Evolutionary conservation across 2,888 invertebrate genomes (phyloP).

Genomic region (Orthosia gothica): DNA sequence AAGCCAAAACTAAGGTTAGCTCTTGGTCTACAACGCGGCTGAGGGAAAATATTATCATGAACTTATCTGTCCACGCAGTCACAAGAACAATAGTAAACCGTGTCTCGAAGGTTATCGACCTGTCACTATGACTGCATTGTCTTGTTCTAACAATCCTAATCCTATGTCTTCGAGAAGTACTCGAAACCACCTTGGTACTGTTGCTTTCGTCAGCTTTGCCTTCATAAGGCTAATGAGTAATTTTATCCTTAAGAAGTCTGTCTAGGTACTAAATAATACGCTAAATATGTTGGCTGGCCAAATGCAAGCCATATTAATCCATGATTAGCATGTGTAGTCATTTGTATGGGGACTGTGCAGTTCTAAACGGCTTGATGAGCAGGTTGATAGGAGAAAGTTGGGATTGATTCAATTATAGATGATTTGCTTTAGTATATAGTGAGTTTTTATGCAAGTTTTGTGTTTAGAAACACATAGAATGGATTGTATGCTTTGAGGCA

Average conservation of each 20-base stretch:
- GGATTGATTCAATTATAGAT: constrained; percentile 24
- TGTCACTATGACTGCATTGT: constrained; percentile 55
- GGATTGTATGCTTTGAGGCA: no score
- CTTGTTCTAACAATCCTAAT: constrained; percentile 39
- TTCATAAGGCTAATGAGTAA: constrained; percentile 52
- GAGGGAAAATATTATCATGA: constrained; percentile 30
- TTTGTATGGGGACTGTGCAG: constrained; percentile 34
- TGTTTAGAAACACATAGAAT: not conserved
- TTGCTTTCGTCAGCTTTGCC: constrained; percentile 12
- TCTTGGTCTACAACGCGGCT: no score
- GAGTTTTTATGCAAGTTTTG: not conserved
- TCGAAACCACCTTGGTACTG: constrained; percentile 14
- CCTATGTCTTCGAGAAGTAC: constrained; percentile 16
- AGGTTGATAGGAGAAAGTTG: constrained; percentile 50
- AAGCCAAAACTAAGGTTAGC: no score
- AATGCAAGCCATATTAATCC: constrained; percentile 50
- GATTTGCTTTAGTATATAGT: not conserved
- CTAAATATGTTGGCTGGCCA: constrained; percentile 53
- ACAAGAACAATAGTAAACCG: constrained; percentile 41
- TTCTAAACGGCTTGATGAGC: constrained; percentile 33
- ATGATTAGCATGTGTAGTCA: constrained; percentile 52
- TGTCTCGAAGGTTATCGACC: constrained; percentile 53
- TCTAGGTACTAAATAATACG: constrained; percentile 45
- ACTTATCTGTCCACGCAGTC: constrained; percentile 39
- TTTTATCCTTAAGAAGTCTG: constrained; percentile 34